Conservation (phyloP, 2,797 vertebrate genomes). For the Erithacus rubecula region DNA sequence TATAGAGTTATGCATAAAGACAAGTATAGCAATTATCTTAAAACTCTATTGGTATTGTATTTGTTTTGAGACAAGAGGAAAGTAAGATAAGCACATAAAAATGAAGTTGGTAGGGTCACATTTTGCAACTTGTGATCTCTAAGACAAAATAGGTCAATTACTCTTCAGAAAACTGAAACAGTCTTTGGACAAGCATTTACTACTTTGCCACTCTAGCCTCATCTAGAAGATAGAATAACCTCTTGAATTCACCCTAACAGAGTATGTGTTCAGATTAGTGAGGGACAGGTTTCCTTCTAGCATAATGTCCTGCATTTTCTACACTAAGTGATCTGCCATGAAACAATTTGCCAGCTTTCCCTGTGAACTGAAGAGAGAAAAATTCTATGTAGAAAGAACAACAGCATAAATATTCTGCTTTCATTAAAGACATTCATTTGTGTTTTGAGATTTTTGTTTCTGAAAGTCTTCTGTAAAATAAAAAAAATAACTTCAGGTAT, state of each 20-base stretch:
- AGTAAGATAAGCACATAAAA: background rate
- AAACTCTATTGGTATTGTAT: background rate
- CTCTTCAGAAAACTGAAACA: background rate
- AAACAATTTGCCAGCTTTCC: background rate
- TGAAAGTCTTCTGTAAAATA: background rate
- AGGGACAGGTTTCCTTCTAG: background rate
- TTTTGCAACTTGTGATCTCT: background rate
- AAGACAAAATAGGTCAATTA: background rate
- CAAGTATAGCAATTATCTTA: background rate
- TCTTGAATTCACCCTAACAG: background rate
- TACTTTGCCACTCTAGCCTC: background rate
- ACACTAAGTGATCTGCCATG: background rate
- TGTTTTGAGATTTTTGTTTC: background rate
- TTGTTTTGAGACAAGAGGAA: background rate
- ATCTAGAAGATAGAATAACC: background rate
- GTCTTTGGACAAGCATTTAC: background rate
- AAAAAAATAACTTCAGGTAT: background rate
- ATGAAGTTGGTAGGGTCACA: background rate
- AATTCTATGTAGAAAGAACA: background rate
- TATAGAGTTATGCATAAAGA: background rate
- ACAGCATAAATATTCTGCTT: background rate
- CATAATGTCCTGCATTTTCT: background rate
- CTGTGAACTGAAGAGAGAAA: background rate
- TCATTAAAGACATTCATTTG: background rate
- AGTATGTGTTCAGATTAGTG: background rate